These are phyloP conservation scores for Dasyurus viverrinus DNA, from an alignment of 2,113 vertebrate genomes.

Conservation along the genomic window DNA sequence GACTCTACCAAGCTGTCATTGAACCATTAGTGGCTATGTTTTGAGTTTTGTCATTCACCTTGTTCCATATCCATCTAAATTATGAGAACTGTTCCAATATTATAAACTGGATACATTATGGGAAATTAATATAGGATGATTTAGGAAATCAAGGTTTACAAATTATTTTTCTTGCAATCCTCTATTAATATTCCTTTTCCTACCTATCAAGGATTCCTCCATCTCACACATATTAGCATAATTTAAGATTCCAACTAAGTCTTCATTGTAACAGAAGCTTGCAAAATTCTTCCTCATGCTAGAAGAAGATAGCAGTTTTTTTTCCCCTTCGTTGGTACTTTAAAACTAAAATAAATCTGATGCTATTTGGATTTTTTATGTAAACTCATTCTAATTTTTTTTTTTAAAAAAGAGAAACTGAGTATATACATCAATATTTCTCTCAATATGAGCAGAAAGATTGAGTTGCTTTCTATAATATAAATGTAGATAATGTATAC, in stretches of 20 bases:
- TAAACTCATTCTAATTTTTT: not conserved
- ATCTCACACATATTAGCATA: not conserved
- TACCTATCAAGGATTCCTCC: not conserved
- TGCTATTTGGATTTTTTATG: slow-evolving; percentile 5
- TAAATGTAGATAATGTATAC: not conserved
- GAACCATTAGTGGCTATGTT: not conserved
- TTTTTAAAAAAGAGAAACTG: not conserved
- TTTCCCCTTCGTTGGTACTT: slow-evolving; percentile 16
- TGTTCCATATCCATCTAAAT: not conserved
- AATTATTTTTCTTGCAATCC: not conserved
- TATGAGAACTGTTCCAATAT: not conserved
- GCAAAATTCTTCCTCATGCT: not conserved
- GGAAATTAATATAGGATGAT: not conserved
- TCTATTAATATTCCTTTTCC: not conserved
- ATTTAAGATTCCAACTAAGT: not conserved
- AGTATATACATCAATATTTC: not conserved
- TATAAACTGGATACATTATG: slow-evolving; percentile 2
- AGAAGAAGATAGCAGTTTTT: not conserved
- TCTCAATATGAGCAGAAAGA: not conserved
- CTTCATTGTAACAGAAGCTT: slow-evolving; percentile 7
- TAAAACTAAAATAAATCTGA: not conserved
- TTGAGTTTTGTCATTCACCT: not conserved
- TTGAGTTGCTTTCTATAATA: not conserved
- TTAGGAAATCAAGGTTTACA: not conserved
- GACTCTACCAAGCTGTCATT: not conserved